Conservation (phyloP, 2,888 invertebrate genomes). For the Clepsis dumicolana region DNA sequence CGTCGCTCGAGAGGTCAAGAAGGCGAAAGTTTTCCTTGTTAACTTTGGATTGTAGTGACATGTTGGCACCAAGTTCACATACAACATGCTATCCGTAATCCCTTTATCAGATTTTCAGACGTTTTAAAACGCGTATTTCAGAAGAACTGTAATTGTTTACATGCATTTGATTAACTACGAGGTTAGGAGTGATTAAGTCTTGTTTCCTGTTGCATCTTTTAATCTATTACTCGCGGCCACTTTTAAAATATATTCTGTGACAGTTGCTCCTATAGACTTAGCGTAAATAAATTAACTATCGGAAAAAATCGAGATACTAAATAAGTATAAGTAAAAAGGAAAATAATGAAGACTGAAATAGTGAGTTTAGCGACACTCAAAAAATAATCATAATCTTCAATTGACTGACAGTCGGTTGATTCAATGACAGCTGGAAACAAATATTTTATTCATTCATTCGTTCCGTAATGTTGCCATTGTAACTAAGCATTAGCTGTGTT, state of each 20-base stretch:
- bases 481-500: not conserved
- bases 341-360: conserved; percentile 22
- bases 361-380: not conserved
- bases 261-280: not conserved
- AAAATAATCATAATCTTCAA: not conserved
- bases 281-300: not conserved
- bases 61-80: conserved; percentile 59
- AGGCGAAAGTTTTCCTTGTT: conserved; percentile 89
- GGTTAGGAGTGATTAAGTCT: conserved; percentile 9
- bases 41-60: conserved; percentile 77
- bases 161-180: conserved; percentile 13
- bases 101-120: conserved; percentile 27
- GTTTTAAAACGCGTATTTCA: not conserved
- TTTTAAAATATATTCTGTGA: not conserved
- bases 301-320: not conserved
- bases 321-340: conserved; percentile 23
- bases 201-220: not conserved
- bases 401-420: not conserved
- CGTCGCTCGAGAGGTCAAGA: conserved; percentile 87
- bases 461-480: conserved; percentile 15
- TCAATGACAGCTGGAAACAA: no score
- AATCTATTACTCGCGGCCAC: not conserved
- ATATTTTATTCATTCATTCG: conserved; percentile 6
- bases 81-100: conserved; percentile 66
- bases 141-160: conserved; percentile 41